Evolutionary conservation across 2,888 invertebrate genomes (phyloP), one percentile per base, ranked within the genome.

Genomic region (Catocala sponsa): DNA sequence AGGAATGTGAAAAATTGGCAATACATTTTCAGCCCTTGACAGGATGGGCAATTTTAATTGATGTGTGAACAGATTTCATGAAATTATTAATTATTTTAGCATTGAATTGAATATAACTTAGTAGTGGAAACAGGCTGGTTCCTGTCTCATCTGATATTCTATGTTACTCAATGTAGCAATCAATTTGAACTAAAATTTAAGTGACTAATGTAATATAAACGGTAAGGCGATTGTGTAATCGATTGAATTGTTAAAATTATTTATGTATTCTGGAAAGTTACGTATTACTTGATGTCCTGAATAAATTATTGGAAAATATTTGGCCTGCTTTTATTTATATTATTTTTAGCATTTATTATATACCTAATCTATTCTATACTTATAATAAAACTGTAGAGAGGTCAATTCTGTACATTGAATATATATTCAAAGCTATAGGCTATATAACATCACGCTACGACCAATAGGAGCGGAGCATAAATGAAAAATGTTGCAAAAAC

Each of bases 281-380:
- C 87, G 84, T 90, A 91, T 90, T 90, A 91, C 88, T 92, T 92
- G 90, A 90, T 92, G 92, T 94, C 93, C 91, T 89, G 90, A 94
- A 90, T 92, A 94, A 93, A 94, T 90, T 91, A 92, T 91, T 89
- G 87, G 84, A 91, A 91, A 85, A 85, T 82, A 74, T 68, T 65
- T 52, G 46, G 13, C 2, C 7, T 46, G 13, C 1, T 46, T 46
- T 46, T 15, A 6, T 15, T 46, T 2, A 6, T 15, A 9, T 46
- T 0, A 13, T 0, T 6, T 44, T 1, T 12, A 12, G 12, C 12
- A 4, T 6, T 12, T 6, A 47, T 47, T 46, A 13, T 7, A 46
- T 13, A n/a, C n/a, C n/a, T n/a, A n/a, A n/a, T n/a, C n/a, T n/a
- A n/a, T n/a, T n/a, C n/a, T n/a, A n/a, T n/a, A n/a, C n/a, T n/a